Evolutionary conservation across 1,140 invertebrate species (phyloP).

Genomic region (Nebria ingens): DNA sequence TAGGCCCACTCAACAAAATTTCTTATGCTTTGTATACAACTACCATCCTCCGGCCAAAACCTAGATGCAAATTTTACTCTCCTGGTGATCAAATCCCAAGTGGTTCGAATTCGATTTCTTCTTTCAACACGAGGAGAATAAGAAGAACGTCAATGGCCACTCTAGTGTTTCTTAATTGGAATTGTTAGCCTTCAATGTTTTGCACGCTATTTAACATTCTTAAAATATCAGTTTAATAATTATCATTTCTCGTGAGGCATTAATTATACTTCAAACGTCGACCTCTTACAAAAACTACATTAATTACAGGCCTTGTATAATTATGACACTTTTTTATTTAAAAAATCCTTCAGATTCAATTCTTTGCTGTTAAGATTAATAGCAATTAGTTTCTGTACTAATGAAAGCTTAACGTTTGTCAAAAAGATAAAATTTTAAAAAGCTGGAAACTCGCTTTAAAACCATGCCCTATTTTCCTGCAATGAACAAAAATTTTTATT

Average conservation of each 20-base stretch:
- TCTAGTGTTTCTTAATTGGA: not conserved
- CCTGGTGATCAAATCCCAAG: not conserved
- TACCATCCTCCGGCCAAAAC: too few relatives aligned
- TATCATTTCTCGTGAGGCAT: not conserved
- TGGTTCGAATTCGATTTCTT: too few relatives aligned
- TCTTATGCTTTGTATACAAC: too few relatives aligned
- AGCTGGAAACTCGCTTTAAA: too few relatives aligned
- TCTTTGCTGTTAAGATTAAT: too few relatives aligned
- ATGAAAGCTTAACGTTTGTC: too few relatives aligned
- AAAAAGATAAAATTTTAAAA: too few relatives aligned
- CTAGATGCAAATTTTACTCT: slow-evolving; percentile 3
- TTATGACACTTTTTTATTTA: not conserved
- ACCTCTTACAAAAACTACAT: not conserved
- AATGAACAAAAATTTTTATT: too few relatives aligned
- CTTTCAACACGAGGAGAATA: too few relatives aligned
- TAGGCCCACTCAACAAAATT: not conserved
- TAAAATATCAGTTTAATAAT: slow-evolving; percentile 1
- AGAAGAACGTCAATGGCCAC: not conserved
- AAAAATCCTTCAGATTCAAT: too few relatives aligned
- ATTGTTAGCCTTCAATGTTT: not conserved
- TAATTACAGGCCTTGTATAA: not conserved
- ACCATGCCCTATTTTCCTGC: too few relatives aligned
- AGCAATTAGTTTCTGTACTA: too few relatives aligned
- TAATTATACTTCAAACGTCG: slow-evolving; percentile 8
- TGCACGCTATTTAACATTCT: not conserved